These are phyloP conservation scores for Grammomys dolichurus DNA, from an alignment of 2,113 vertebrate species.

Conservation along the genomic window DNA sequence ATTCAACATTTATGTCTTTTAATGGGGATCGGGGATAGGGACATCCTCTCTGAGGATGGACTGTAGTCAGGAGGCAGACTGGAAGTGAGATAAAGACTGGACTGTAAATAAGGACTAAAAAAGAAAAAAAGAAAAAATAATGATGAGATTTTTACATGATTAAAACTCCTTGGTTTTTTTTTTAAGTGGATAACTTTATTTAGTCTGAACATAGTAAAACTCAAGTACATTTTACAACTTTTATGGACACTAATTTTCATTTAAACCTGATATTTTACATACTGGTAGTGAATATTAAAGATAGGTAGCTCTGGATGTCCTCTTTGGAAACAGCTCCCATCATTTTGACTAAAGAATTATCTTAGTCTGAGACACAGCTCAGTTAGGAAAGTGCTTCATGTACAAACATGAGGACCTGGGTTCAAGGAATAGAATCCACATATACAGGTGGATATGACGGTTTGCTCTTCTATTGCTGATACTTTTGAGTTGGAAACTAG, in stretches of 20 bases:
- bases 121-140: no score
- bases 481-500: neutral
- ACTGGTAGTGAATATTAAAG: neutral
- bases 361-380: neutral
- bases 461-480: neutral
- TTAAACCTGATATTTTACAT: conserved; percentile 18
- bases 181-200: neutral
- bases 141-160: no score
- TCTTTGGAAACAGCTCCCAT: neutral
- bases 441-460: neutral
- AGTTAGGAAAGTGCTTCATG: neutral
- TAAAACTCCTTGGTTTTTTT: no score
- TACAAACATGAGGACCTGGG: neutral
- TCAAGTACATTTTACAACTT: conserved; percentile 19
- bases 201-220: neutral
- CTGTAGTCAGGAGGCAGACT: no score
- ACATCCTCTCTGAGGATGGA: no score
- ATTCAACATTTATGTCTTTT: conserved; percentile 10
- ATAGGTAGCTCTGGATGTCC: neutral
- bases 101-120: no score
- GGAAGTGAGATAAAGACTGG: no score
- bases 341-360: neutral
- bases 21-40: no score
- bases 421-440: neutral
- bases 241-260: neutral